Evolutionary conservation across 2,797 vertebrate genomes (phyloP).

Genomic region (Sebastes vulpes): DNA sequence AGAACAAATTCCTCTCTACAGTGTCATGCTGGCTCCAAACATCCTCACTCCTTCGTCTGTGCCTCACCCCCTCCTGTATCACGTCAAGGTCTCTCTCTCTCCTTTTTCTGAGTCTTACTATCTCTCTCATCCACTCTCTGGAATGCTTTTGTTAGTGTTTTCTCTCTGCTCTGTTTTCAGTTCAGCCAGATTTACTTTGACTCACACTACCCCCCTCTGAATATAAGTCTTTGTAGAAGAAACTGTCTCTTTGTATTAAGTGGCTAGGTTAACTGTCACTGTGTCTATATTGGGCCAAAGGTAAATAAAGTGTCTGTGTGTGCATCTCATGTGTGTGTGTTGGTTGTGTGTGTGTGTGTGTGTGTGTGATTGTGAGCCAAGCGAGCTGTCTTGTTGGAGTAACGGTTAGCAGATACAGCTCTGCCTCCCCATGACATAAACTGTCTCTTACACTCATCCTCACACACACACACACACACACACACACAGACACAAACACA

Average conservation of each 20-base stretch:
- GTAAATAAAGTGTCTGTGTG: slow-evolving; percentile 67
- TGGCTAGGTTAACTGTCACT: slow-evolving; percentile 65
- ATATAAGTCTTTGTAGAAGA: slow-evolving; percentile 56
- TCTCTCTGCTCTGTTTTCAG: slow-evolving; percentile 47
- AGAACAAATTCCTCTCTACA: slow-evolving; percentile 31
- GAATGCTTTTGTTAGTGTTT: slow-evolving; percentile 71
- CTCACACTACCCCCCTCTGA: neutral
- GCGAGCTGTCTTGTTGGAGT: slow-evolving; percentile 76
- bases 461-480: slow-evolving; percentile 9
- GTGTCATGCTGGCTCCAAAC: slow-evolving; percentile 26
- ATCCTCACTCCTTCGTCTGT: slow-evolving; percentile 17
- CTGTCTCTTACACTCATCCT: slow-evolving; percentile 76
- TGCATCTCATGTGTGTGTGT: slow-evolving; percentile 24
- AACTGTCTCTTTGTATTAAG: slow-evolving; percentile 70
- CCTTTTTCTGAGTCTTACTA: slow-evolving; percentile 2
- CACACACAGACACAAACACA: slow-evolving; percentile 15
- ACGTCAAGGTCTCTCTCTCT: slow-evolving; percentile 28
- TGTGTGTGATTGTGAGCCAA: slow-evolving; percentile 46
- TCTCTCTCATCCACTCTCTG: slow-evolving; percentile 36
- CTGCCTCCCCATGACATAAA: slow-evolving; percentile 78
- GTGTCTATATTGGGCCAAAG: slow-evolving; percentile 67
- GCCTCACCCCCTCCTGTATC: slow-evolving; percentile 5
- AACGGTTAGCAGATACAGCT: slow-evolving; percentile 78
- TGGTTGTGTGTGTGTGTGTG: slow-evolving; percentile 23
- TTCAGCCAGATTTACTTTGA: slow-evolving; percentile 58